Conservation (phyloP, 2,797 vertebrate species). For the Sebastiscus tertius region DNA sequence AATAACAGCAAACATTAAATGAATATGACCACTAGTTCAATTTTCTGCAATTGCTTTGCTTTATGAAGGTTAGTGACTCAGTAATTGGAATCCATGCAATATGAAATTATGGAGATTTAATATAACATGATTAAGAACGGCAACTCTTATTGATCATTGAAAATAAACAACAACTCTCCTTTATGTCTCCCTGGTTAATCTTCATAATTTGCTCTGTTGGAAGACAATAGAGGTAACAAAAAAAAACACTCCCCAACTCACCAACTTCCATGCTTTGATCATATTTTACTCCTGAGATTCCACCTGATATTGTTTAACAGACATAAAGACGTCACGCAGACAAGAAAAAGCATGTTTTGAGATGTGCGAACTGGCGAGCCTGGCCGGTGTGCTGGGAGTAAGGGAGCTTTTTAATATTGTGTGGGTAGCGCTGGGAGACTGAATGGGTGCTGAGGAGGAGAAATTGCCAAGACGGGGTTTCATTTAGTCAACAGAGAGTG, state of each 20-base stretch:
- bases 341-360: conserved; percentile 39
- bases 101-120: conserved; percentile 42
- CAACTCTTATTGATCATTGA: conserved; percentile 51
- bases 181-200: conserved; percentile 33
- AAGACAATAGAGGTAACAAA: conserved; percentile 16
- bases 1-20: background rate
- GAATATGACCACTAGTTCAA: background rate
- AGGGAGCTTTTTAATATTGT: conserved; percentile 71
- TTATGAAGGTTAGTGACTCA: background rate
- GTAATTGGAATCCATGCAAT: conserved; percentile 19
- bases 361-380: conserved; percentile 14
- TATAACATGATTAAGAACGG: conserved; percentile 52
- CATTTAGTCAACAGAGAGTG: conserved; percentile 57
- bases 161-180: conserved; percentile 28
- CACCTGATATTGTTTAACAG: conserved; percentile 64
- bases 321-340: conserved; percentile 60
- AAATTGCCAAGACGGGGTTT: conserved; percentile 62
- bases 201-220: conserved; percentile 27
- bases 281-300: conserved; percentile 59
- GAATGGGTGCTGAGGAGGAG: conserved; percentile 65
- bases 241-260: background rate
- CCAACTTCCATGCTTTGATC: conserved; percentile 29
- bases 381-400: conserved; percentile 21
- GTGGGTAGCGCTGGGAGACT: conserved; percentile 43
- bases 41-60: background rate